Base-by-base conservation (phyloP, 2,113 vertebrate genomes). In the Pristiophorus japonicus region DNA sequence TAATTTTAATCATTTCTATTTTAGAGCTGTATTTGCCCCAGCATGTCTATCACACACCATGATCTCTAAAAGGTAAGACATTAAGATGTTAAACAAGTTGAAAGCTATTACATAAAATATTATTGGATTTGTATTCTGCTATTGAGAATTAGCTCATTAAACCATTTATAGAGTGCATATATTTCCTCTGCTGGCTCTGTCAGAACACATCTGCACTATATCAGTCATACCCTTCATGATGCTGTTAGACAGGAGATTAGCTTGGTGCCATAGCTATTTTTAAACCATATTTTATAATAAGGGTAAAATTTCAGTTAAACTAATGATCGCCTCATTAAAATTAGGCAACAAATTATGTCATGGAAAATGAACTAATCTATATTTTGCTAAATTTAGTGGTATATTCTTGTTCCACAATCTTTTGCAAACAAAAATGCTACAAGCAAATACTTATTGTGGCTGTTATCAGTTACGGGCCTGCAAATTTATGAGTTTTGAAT, bases 31-130 rank as follows among this genome's bases (percentile, higher is more conserved):
- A 55, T 98, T 98, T 95, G 98, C 98, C 47, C 98, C 98, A 0
- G 98, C 98, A 34, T 98, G 98, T 96, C 97, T 98, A 95, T 98
- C 98, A 95, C 98, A 98, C 97, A 98, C 97, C 75, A 70, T 97
- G 96, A 98, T 98, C 94, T 98, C 97, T 73, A 98, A 96, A 97
- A 98, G 98, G 98, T 98, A 96, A 75, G 96, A 96, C 96, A 65
- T 93, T 85, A 87, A 42, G 20, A 66, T 38, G 11, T 78, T 63
- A 75, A 67, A 73, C 42, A 51, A 47, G 8, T 91, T 95, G 27
- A 67, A 73, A 92, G 22, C 34, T 59, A 67, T 94, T 67, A 91
- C 78, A 84, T 87, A 92, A 42, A 93, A 14, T 47, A 73, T 70
- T 62, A 95, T 95, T 62, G 70, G 93, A 95, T 45, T 73, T 22